phyloP scores from a whole-genome alignment of 2,113 vertebrate genomes.

The Macrotus californicus region DNA sequence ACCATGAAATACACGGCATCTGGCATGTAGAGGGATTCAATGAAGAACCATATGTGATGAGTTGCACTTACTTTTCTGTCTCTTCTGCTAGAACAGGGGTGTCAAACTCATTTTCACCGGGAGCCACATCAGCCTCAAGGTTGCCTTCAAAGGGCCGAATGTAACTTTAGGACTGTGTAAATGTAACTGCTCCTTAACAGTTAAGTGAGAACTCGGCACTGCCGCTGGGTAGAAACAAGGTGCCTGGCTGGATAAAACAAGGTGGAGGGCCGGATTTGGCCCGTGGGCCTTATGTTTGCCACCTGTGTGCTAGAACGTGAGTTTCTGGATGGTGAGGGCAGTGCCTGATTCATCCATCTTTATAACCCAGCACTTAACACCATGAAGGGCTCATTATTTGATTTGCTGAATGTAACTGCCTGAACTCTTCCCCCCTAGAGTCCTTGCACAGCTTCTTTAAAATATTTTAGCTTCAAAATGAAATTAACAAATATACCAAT shows the following conservation, averaged over 20 bases:
- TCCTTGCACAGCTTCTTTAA: background rate
- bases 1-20: background rate
- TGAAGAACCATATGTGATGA: background rate
- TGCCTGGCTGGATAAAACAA: too few relatives aligned
- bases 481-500: slow-evolving; percentile 42
- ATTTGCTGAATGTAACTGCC: background rate
- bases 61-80: background rate
- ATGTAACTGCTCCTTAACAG: too few relatives aligned
- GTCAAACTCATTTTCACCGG: too few relatives aligned
- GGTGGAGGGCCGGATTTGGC: too few relatives aligned
- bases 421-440: background rate
- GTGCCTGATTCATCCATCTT: background rate
- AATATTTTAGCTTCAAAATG: slow-evolving; percentile 9
- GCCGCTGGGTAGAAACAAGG: too few relatives aligned
- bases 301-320: background rate
- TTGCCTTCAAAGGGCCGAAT: too few relatives aligned
- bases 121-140: too few relatives aligned
- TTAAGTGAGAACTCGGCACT: too few relatives aligned
- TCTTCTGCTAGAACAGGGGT: background rate
- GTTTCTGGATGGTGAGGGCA: fast-evolving
- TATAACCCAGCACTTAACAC: background rate
- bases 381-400: background rate
- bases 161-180: too few relatives aligned
- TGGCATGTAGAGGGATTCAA: background rate
- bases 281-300: too few relatives aligned